Evolutionary conservation across 2,113 vertebrate species (phyloP).

Genomic region (Calidris pygmaea): DNA sequence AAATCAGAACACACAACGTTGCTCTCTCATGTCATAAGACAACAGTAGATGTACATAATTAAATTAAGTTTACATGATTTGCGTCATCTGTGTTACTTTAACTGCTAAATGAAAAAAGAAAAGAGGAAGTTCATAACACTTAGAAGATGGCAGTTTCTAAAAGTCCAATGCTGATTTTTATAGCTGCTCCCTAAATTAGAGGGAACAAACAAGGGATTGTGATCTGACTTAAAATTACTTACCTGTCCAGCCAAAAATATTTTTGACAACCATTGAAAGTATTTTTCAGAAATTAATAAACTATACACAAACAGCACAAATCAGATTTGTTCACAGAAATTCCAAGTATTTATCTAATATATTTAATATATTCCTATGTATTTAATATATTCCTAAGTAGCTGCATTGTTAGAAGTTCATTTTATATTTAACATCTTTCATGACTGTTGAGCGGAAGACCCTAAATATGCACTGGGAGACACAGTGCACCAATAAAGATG

Average conservation of each 20-base stretch:
- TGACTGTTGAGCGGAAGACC: neutral
- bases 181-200: neutral
- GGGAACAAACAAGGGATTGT: neutral
- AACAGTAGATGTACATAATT: neutral
- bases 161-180: neutral
- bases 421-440: neutral
- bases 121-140: neutral
- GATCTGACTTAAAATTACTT: neutral
- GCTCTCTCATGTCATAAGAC: neutral
- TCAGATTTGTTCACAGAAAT: neutral
- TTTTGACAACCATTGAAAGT: neutral
- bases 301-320: neutral
- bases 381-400: neutral
- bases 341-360: neutral
- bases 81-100: neutral
- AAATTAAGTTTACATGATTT: neutral
- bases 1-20: neutral
- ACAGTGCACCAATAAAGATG: neutral
- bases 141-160: neutral
- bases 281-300: neutral
- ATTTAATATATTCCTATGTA: neutral
- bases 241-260: neutral
- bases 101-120: neutral
- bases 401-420: neutral
- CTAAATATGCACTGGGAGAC: neutral